Percentiles rank a stretch among this genome's conserved stretches.
Evolutionary conservation across 2,113 vertebrate species (phyloP).

Genomic region (Nycticryphes semicollaris): DNA sequence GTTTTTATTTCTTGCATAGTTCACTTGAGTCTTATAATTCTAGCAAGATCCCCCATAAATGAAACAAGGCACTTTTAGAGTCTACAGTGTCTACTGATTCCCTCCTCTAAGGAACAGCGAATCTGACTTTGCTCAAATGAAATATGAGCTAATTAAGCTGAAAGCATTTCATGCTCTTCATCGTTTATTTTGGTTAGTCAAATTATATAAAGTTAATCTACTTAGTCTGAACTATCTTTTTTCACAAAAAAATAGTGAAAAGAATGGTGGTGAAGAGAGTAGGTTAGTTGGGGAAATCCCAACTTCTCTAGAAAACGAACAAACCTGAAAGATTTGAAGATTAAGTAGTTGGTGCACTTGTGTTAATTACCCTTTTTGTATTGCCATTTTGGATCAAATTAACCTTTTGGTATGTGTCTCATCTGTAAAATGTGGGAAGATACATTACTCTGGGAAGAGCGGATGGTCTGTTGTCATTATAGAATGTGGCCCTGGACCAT

Average conservation of each 20-base stretch:
- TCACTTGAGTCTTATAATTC: slow-evolving; percentile 55
- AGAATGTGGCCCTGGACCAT: background rate
- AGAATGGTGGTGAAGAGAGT: background rate
- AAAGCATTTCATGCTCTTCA: background rate
- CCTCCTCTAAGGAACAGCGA: background rate
- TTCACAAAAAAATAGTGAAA: background rate
- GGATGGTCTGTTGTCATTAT: background rate
- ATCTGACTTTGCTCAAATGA: slow-evolving; percentile 23
- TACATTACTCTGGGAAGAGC: background rate
- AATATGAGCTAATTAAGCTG: slow-evolving; percentile 51
- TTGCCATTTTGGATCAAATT: background rate
- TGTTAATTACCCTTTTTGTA: background rate
- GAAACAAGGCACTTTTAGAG: slow-evolving; percentile 32
- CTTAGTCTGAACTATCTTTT: background rate
- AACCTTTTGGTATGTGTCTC: background rate
- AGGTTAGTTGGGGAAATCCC: background rate
- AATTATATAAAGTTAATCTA: background rate
- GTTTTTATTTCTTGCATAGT: slow-evolving; percentile 74
- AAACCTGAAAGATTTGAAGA: background rate
- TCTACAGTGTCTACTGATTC: background rate
- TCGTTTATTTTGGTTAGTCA: slow-evolving; percentile 18
- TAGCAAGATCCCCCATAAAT: slow-evolving; percentile 58
- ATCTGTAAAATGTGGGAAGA: background rate
- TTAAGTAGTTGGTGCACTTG: background rate
- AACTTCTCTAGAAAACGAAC: background rate